Evolutionary conservation across 2,888 invertebrate genomes (phyloP).

Genomic region (Tipula vernalis): DNA sequence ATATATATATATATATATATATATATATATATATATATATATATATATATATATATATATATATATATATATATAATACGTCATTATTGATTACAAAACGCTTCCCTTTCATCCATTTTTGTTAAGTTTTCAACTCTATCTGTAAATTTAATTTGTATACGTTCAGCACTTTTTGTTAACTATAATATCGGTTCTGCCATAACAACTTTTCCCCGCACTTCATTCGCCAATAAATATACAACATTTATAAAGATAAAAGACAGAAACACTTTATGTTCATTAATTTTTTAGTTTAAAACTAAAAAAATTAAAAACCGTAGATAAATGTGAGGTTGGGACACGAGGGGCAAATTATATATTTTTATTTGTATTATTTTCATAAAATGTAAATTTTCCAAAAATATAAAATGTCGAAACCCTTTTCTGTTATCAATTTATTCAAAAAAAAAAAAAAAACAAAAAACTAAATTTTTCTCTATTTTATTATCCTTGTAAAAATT

Average conservation of each 20-base stretch:
- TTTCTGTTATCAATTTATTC: background rate
- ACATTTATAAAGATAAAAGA: background rate
- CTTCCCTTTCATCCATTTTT: too few species aligned
- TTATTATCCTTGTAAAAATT: slow-evolving; percentile 4
- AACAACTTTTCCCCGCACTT: too few species aligned
- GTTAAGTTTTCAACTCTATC: too few species aligned
- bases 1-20: too few species aligned
- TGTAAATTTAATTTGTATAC: too few species aligned
- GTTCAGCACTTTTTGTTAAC: too few species aligned
- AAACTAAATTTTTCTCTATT: background rate
- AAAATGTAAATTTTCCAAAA: background rate
- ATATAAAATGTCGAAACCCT: background rate
- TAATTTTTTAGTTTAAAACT: background rate
- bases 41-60: too few species aligned
- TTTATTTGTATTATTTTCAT: background rate
- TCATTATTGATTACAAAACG: too few species aligned
- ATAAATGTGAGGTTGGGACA: background rate
- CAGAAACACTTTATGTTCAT: background rate
- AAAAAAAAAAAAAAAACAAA: background rate
- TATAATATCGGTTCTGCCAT: too few species aligned
- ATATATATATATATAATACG: too few species aligned
- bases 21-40: too few species aligned
- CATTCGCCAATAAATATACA: too few species aligned
- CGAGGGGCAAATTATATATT: background rate
- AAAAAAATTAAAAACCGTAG: background rate